Evolutionary conservation across 23 tunicate species (phyloP), one percentile per base, ranked within the genome.

Genomic region (Trididemnum clinides): DNA sequence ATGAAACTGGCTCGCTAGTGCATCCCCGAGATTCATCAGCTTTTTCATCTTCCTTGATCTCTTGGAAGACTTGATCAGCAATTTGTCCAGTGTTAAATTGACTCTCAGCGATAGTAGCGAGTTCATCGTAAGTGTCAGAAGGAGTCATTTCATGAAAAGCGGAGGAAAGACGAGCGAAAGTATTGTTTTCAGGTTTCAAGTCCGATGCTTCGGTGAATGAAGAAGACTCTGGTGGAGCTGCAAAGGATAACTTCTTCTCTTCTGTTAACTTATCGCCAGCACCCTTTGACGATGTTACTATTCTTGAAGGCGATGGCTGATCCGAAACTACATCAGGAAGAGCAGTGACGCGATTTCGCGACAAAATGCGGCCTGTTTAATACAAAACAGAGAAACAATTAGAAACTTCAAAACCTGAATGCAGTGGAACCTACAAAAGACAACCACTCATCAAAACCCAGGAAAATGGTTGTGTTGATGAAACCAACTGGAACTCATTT

Each of bases 111-210:
- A 86, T 63, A 1, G 96, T 91, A 1, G 90, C 87, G 87, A 91
- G 75, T 59, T 91, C 96, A 22, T 50, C 51, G 31, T 86, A 91
- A 38, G 90, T 91, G 44, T 66, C 72, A 0, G 96, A 91, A 0
- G 96, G 96, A 38, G 51, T 78, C 51, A 91, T 85, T 51, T 81
- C 81, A 0, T 86, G 90, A 50, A 91, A 91, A 19, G 84, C 89
- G 10, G 87, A 71, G 0, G 96, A 91, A 19, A 86, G 38, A 21
- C 96, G 83, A 2, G 85, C 23, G 7, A 82, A 33, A 59, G 58
- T 64, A 19, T 19, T 28, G 25, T 85, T 73, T 5, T 19, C 7
- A 10, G 38, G 4, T 33, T 69, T 69, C 38, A 30, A 6, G 36
- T 28, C 4, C 5, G 7, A 18, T 6, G 36, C 5, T 7, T 20